A percentile compares a stretch with the other conserved stretches of the same genome.
phyloP scores from a whole-genome alignment of 2,797 vertebrate genomes.

The Pangasius sanitwongsei region DNA sequence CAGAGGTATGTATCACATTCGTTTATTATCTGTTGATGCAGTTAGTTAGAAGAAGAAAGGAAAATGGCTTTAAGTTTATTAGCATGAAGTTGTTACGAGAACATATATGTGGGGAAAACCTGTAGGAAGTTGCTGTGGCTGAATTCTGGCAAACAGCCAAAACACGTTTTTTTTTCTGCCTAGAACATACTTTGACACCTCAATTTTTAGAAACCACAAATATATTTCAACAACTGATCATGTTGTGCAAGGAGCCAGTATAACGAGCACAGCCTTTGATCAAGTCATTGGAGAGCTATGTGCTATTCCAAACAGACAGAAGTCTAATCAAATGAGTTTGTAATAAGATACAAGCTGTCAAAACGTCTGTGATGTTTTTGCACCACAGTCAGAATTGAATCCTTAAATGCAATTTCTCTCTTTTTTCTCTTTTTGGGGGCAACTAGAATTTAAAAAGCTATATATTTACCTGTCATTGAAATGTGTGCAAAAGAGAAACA shows the following conservation, averaged over 20 bases:
- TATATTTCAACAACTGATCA: not conserved
- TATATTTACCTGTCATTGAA: not conserved
- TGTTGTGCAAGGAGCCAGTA: not conserved
- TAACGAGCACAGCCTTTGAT: not conserved
- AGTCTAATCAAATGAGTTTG: not conserved
- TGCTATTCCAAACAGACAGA: not conserved
- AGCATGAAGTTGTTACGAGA: not conserved
- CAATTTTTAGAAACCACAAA: not conserved
- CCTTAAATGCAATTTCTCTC: not conserved
- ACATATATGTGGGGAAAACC: not conserved
- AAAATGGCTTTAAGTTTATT: slow-evolving; percentile 3
- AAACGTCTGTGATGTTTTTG: not conserved
- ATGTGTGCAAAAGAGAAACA: not conserved
- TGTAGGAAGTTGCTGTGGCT: not conserved
- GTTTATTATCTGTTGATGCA: slow-evolving; percentile 4
- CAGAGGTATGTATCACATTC: not conserved
- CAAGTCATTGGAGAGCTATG: not conserved
- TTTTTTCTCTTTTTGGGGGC: not conserved
- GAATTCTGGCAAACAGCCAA: not conserved
- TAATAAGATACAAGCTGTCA: not conserved
- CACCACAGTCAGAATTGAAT: not conserved
- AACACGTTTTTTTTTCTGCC: not conserved
- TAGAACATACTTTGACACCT: not conserved
- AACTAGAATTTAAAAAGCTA: not conserved
- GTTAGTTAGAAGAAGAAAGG: not conserved